These are phyloP conservation scores for Sturnira hondurensis DNA, from an alignment of 2,113 vertebrate species.

Conservation along the genomic window DNA sequence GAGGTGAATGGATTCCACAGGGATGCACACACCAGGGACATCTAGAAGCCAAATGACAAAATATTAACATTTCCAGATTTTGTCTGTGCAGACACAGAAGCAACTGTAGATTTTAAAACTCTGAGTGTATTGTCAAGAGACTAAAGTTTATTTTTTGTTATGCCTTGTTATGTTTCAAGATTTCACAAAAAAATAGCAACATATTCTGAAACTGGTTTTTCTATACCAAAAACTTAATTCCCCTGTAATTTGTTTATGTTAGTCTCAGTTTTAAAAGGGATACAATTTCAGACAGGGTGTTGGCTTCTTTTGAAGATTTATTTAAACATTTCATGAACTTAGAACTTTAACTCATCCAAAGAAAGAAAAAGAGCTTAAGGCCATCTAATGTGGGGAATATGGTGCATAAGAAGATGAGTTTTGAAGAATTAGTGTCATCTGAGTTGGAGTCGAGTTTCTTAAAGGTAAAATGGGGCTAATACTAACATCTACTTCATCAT, in stretches of 20 bases:
- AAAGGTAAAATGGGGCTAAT: neutral
- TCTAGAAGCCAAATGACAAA: slow-evolving; percentile 63
- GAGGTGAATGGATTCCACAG: slow-evolving; percentile 33
- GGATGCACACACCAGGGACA: neutral
- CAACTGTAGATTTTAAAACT: neutral
- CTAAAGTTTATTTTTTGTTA: slow-evolving; percentile 33
- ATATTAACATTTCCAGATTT: slow-evolving; percentile 41
- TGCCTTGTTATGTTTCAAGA: slow-evolving; percentile 33
- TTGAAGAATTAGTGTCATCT: neutral
- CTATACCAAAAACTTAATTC: slow-evolving; percentile 34
- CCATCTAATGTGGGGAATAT: neutral
- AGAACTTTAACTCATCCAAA: slow-evolving; percentile 18
- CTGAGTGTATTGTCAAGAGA: slow-evolving; percentile 44
- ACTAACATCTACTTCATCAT: neutral
- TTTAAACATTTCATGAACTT: slow-evolving; percentile 28
- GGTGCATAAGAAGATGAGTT: neutral
- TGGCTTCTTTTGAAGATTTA: neutral
- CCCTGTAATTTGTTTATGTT: neutral
- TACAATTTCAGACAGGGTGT: neutral
- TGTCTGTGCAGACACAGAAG: neutral
- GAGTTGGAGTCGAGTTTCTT: neutral
- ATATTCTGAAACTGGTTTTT: slow-evolving; percentile 28
- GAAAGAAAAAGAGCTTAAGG: neutral
- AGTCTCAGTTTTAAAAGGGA: slow-evolving; percentile 42
- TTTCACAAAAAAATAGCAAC: slow-evolving; percentile 25